A percentile compares a stretch with the other conserved stretches of the same genome.
Conservation (phyloP, 2,113 vertebrate species). For the Hipposideros armiger region DNA sequence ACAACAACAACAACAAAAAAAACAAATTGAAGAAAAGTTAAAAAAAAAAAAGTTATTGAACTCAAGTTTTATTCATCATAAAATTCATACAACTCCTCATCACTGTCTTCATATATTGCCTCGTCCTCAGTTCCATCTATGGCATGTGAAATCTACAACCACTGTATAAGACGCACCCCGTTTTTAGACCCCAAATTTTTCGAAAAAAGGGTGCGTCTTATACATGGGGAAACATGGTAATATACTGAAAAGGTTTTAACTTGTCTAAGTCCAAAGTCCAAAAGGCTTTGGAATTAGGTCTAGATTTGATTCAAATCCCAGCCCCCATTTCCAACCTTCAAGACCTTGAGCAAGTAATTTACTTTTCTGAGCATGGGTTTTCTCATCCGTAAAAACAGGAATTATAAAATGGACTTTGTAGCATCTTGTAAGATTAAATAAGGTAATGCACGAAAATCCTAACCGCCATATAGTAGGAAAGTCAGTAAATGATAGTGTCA, state of each 20-base stretch:
- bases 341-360: conserved; percentile 32
- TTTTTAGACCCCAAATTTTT: too few relatives aligned
- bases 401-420: conserved; percentile 10
- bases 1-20: too few relatives aligned
- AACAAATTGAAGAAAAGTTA: too few relatives aligned
- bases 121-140: too few relatives aligned
- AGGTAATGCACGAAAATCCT: conserved; percentile 22
- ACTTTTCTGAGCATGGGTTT: conserved; percentile 1
- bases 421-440: neutral
- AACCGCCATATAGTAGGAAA: neutral
- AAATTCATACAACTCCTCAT: too few relatives aligned
- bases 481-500: conserved; percentile 20
- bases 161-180: too few relatives aligned
- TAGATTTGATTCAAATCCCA: neutral
- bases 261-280: neutral
- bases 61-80: too few relatives aligned
- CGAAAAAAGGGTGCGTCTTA: too few relatives aligned
- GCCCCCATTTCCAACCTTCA: neutral
- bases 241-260: neutral
- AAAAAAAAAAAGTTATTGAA: too few relatives aligned
- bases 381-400: neutral
- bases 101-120: too few relatives aligned
- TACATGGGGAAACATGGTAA: neutral
- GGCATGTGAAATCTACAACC: too few relatives aligned
- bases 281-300: conserved; percentile 2